Evolutionary conservation across 1,140 invertebrate genomes (phyloP), one percentile per base, ranked within the genome.

Genomic region (Heliconius melpomene): DNA sequence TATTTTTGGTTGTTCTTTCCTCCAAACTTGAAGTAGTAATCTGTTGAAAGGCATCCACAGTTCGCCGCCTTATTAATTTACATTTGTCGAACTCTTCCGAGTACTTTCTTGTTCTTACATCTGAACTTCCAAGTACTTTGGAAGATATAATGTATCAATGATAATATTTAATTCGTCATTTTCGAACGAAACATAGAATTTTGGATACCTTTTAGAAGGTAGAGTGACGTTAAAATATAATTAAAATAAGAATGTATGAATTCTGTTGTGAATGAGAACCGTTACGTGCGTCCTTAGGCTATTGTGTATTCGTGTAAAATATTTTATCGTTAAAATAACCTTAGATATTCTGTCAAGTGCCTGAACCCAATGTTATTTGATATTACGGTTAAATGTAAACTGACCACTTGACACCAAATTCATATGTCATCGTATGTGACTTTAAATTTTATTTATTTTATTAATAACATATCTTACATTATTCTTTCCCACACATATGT

Each of bases 401-500:
- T 18, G 78, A 74, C n/a, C 72, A 74, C 76, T 80, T 78, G 77
- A 71, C 72, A 72, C 57, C 72, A 29, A 26, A 29, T 66, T 66
- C 26, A 66, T 16, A 66, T 66, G 60, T 72, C 75, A 70, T 80
- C 40, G 40, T 46, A 74, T 72, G 77, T 54, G 80, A 81, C 54
- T 38, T 71, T 73, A 79, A 72, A 70, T 73, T 82, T 80, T 82
- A 79, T 83, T 83, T 90, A 84, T 89, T 85, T 86, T 83, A 80
- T 85, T 81, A 86, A 84, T 84, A 83, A 79, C 40, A 72, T 76
- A 72, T 71, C 52, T 78, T 75, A 66, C 36, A 70, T 81, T 75
- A 81, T 78, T 85, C 87, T 81, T 88, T 87, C 71, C 74, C 74
- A 92, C 88, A 90, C 89, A 91, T 92, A 81, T 93, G 92, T 93